Base-by-base conservation (phyloP, 2,888 invertebrate species). In the Leucophenga montana region DNA sequence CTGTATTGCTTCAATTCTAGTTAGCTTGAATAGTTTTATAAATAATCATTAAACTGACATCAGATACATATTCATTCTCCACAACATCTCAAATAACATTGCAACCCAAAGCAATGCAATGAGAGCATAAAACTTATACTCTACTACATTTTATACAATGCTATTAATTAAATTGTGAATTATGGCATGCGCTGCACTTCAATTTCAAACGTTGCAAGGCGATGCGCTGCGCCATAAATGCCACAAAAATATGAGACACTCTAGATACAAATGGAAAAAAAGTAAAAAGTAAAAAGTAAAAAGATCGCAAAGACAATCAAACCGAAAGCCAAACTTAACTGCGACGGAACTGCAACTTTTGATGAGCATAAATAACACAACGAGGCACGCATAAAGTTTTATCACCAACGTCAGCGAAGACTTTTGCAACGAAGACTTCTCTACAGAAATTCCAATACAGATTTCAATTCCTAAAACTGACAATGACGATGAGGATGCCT, bases 121-220 rank as follows among this genome's bases (percentile, higher is more conserved):
- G 1, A 11, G 11, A 39, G 39, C 11, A 39, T 70, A 66, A 50
- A 57, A 59, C 50, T 71, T 71, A 73, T 73, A 74, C 71, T 74
- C 75, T 75, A 72, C 68, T 71, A 73, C 44, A 67, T 72, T 78
- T 75, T 78, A 72, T 77, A 73, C 76, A 75, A 72, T 78, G 72
- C 83, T 81, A 84, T 79, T 84, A 84, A 84, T 85, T 84, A 85
- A 84, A 85, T 84, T 84, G 85, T 85, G 83, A 85, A 82, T 82
- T 85, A 84, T 84, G 84, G 77, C 77, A 78, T 61, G 77, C 79
- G 83, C 78, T 84, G 80, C 79, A 39, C 9, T 39, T 8, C 39
- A 39, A 39, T 39, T 39, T 39, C 39, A 39, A 39, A 39, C 27
- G 27, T 27, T 78, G 73, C 78, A 78, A 27, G 27, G 27, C 27